Evolutionary conservation across 2,113 vertebrate genomes (phyloP).

Genomic region (Hiodon tergisus): DNA sequence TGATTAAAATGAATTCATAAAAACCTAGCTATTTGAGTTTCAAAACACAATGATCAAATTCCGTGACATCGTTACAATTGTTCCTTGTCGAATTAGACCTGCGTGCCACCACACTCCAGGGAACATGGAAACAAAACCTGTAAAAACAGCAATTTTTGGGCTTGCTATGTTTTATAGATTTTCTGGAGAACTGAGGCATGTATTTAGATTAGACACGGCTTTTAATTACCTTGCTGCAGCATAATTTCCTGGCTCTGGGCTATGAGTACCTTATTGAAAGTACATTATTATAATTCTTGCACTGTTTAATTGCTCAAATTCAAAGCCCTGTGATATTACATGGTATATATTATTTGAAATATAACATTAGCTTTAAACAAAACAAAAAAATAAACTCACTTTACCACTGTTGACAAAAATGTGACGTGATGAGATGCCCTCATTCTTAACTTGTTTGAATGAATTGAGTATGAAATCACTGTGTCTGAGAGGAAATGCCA

Average conservation of each 20-base stretch:
- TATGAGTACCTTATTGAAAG: constrained; percentile 45
- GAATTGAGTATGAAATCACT: background rate
- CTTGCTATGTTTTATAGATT: constrained; percentile 37
- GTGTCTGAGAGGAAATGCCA: background rate
- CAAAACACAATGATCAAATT: no score
- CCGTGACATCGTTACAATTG: constrained; percentile 12
- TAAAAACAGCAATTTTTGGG: constrained; percentile 49
- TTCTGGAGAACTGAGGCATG: constrained; percentile 39
- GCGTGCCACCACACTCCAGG: constrained; percentile 14
- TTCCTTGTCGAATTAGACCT: constrained; percentile 7
- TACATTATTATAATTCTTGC: constrained; percentile 49
- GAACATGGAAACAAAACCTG: constrained; percentile 42
- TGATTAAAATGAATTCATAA: no score
- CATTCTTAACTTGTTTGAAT: constrained; percentile 4
- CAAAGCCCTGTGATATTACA: constrained; percentile 27
- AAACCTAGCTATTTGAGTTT: no score
- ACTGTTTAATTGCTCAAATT: constrained; percentile 31
- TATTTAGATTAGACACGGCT: constrained; percentile 59
- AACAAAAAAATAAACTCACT: constrained; percentile 16
- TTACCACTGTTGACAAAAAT: background rate
- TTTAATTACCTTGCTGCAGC: constrained; percentile 63
- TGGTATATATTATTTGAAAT: constrained; percentile 40
- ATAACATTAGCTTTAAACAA: constrained; percentile 43
- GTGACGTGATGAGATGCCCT: background rate
- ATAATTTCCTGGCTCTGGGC: constrained; percentile 56